These are phyloP conservation scores for Clarias platycephalus DNA, from an alignment of 2,797 vertebrate species.

Conservation along the genomic window DNA sequence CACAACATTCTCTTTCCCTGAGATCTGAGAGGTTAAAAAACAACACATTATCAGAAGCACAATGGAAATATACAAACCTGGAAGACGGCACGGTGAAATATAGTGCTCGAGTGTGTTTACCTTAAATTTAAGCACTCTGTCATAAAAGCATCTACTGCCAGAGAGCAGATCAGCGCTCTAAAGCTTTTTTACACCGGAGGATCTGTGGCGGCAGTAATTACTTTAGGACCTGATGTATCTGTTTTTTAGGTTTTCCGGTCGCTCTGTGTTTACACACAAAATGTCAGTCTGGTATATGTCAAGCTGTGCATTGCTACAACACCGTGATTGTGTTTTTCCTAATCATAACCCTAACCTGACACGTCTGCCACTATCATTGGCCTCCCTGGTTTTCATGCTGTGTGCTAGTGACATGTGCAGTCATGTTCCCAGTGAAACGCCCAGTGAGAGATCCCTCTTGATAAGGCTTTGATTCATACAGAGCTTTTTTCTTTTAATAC, in stretches of 20 bases:
- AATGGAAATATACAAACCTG: constrained; percentile 3
- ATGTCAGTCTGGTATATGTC: constrained; percentile 4
- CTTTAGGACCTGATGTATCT: constrained; percentile 26
- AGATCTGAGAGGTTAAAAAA: constrained; percentile 37
- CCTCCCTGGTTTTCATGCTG: constrained; percentile 33
- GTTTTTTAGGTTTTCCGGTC: constrained; percentile 6
- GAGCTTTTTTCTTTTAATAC: constrained; percentile 42
- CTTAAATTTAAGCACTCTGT: neutral
- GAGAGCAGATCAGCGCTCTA: neutral
- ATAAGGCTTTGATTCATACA: constrained; percentile 37
- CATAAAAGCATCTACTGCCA: constrained; percentile 2
- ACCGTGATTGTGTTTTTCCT: constrained; percentile 5
- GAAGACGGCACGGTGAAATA: constrained; percentile 9
- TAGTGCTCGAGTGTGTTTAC: constrained; percentile 19
- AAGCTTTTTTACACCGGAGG: constrained; percentile 21
- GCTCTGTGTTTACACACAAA: constrained; percentile 11
- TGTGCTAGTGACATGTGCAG: constrained; percentile 26
- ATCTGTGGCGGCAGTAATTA: constrained; percentile 27
- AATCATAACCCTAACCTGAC: neutral
- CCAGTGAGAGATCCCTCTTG: constrained; percentile 15
- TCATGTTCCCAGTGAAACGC: constrained; percentile 28
- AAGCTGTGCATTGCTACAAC: constrained; percentile 17
- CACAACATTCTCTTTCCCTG: constrained; percentile 47
- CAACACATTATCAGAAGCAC: neutral
- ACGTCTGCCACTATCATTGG: constrained; percentile 9